These are phyloP conservation scores for Watsonalla binaria DNA, from an alignment of 2,888 invertebrate genomes.

Conservation along the genomic window DNA sequence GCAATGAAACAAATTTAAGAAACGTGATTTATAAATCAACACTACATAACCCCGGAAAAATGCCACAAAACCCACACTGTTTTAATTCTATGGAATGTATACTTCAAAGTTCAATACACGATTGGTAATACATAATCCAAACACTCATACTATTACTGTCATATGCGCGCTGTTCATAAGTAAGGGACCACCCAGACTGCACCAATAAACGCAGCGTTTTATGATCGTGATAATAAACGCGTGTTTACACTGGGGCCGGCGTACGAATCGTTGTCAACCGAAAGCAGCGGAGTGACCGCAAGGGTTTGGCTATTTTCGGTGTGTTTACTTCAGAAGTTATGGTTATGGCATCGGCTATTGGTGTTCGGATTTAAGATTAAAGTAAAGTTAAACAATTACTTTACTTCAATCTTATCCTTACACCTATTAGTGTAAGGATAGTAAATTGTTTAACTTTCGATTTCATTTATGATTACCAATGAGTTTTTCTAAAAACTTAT, in stretches of 20 bases:
- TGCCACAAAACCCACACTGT: no score
- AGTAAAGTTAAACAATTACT: no score
- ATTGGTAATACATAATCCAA: slow-evolving; percentile 34
- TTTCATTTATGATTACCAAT: no score
- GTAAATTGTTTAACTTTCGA: no score
- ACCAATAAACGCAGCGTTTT: slow-evolving; percentile 65
- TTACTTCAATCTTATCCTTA: no score
- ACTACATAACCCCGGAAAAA: no score
- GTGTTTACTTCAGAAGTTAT: slow-evolving; percentile 39
- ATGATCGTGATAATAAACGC: slow-evolving; percentile 66
- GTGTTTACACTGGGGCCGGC: slow-evolving; percentile 55
- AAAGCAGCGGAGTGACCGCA: slow-evolving; percentile 22
- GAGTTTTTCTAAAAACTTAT: no score
- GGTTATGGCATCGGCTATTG: slow-evolving; percentile 16
- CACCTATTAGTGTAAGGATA: no score
- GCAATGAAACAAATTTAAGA: no score
- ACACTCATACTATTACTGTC: slow-evolving; percentile 46
- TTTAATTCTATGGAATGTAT: slow-evolving; percentile 7
- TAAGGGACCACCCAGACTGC: slow-evolving; percentile 69
- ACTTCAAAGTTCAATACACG: slow-evolving; percentile 21
- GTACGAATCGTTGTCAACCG: slow-evolving; percentile 35
- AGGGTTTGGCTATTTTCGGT: slow-evolving; percentile 31
- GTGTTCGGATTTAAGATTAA: slow-evolving; percentile 4
- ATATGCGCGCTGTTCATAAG: slow-evolving; percentile 34
- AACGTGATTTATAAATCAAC: no score